These are phyloP conservation scores for Bruchidius siliquastri DNA, from an alignment of 2,888 invertebrate species.

Conservation along the genomic window DNA sequence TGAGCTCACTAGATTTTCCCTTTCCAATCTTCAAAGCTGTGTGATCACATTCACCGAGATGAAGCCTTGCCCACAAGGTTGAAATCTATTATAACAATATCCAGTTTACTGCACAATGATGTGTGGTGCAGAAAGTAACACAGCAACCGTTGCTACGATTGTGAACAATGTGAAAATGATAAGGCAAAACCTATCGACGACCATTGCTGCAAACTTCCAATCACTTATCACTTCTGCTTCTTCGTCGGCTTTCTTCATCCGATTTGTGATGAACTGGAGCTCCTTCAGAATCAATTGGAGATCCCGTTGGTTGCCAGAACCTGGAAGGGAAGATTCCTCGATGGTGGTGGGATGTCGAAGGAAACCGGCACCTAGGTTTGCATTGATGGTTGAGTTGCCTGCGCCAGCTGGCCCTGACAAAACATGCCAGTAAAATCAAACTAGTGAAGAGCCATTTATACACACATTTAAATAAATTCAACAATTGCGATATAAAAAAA, in stretches of 20 bases:
- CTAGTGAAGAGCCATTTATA: too few species aligned
- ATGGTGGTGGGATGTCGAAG: slow-evolving; percentile 71
- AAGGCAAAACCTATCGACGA: slow-evolving; percentile 94
- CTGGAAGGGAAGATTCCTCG: slow-evolving; percentile 55
- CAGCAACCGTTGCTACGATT: slow-evolving; percentile 87
- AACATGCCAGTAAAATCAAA: slow-evolving; percentile 37
- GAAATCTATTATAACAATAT: neutral
- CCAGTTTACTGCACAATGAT: slow-evolving; percentile 79
- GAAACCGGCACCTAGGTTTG: slow-evolving; percentile 50
- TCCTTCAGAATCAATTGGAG: slow-evolving; percentile 87
- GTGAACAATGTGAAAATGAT: slow-evolving; percentile 94
- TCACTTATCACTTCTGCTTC: slow-evolving; percentile 91
- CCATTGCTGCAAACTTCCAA: slow-evolving; percentile 98
- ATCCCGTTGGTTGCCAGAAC: slow-evolving; percentile 71
- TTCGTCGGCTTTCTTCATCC: slow-evolving; percentile 92
- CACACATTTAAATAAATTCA: too few species aligned
- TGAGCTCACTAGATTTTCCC: too few species aligned
- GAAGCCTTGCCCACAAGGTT: neutral
- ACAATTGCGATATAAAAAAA: too few species aligned
- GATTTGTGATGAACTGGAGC: slow-evolving; percentile 88
- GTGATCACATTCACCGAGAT: neutral
- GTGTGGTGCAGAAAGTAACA: slow-evolving; percentile 87
- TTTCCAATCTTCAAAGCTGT: too few species aligned
- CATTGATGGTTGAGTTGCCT: slow-evolving; percentile 43
- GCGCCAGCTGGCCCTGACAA: slow-evolving; percentile 21